Conservation (phyloP, 2,888 invertebrate genomes). For the Megastigmus dorsalis region DNA sequence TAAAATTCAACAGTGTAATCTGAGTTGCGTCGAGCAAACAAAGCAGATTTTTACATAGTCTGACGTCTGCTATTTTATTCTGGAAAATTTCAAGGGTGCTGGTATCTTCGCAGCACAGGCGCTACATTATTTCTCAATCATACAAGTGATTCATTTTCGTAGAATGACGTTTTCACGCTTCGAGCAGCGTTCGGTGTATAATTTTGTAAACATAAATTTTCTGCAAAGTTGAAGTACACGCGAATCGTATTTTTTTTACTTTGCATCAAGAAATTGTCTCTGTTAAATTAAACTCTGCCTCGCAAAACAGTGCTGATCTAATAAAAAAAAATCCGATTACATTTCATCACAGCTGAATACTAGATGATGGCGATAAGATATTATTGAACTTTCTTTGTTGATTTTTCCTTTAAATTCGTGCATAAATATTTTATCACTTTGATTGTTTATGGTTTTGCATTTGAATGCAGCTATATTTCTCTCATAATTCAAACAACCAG, state of each 20-base stretch:
- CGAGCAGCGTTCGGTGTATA: neutral
- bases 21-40: neutral
- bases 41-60: neutral
- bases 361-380: too few relatives aligned
- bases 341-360: too few relatives aligned
- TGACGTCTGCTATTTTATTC: neutral
- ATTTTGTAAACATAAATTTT: constrained; percentile 11
- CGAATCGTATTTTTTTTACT: neutral
- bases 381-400: too few relatives aligned
- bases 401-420: too few relatives aligned
- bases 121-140: neutral
- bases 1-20: constrained; percentile 9
- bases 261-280: too few relatives aligned
- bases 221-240: neutral
- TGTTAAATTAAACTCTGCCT: too few relatives aligned
- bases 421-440: too few relatives aligned
- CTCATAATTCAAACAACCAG: too few relatives aligned
- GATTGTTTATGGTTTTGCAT: too few relatives aligned
- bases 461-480: too few relatives aligned
- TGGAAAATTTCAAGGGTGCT: neutral
- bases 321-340: too few relatives aligned
- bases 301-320: too few relatives aligned
- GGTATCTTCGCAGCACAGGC: constrained; percentile 2
- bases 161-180: constrained; percentile 18
- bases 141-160: constrained; percentile 35